Conservation (phyloP, 2,888 invertebrate species). For the Caenorhabditis uteleia region DNA sequence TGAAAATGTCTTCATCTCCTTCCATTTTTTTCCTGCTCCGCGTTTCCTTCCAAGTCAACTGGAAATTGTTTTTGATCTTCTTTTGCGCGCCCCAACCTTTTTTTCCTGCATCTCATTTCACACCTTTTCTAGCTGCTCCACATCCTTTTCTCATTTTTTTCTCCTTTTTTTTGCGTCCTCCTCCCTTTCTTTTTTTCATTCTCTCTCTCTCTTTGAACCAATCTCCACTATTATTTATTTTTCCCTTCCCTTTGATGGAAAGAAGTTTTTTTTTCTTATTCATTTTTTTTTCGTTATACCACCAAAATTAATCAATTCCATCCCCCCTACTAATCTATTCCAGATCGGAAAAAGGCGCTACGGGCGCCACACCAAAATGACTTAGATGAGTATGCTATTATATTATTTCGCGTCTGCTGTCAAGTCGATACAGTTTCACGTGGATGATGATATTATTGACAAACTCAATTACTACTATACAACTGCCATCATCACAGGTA, state of each 20-base stretch:
- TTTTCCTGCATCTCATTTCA: too few relatives aligned
- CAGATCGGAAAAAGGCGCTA: conserved; percentile 47
- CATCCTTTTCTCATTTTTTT: background rate
- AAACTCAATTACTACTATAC: conserved; percentile 70
- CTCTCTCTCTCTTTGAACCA: conserved; percentile 4
- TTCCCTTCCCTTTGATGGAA: conserved; percentile 1
- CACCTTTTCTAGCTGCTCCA: too few relatives aligned
- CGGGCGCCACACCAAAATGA: conserved; percentile 37
- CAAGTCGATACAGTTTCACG: conserved; percentile 69
- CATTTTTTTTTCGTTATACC: conserved; percentile 5
- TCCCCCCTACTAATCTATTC: conserved; percentile 8
- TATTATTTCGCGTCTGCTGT: conserved; percentile 69
- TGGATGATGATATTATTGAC: conserved; percentile 70
- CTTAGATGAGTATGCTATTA: conserved; percentile 59
- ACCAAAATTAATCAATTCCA: too few relatives aligned
- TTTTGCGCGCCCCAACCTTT: too few relatives aligned
- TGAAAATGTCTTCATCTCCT: too few relatives aligned
- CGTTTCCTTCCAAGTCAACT: too few relatives aligned
- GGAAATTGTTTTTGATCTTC: too few relatives aligned
- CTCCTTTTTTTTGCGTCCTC: background rate
- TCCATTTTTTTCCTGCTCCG: too few relatives aligned
- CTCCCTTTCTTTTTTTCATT: conserved; percentile 9
- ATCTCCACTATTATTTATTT: conserved; percentile 9
- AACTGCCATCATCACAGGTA: conserved; percentile 69
- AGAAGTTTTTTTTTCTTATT: background rate